Evolutionary conservation across 2,113 vertebrate species (phyloP), one percentile per base, ranked within the genome.

Genomic region (Charina bottae): DNA sequence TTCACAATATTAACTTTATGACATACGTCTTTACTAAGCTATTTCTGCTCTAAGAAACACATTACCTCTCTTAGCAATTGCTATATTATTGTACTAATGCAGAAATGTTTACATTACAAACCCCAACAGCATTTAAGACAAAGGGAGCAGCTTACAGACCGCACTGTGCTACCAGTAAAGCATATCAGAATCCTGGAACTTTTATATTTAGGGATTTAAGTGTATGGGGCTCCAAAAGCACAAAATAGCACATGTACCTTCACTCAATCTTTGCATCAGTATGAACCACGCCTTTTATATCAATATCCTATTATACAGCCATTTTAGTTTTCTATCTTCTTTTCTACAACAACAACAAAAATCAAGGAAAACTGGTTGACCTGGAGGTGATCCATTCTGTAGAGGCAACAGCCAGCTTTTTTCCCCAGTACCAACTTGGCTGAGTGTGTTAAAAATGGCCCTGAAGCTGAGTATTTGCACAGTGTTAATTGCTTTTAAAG

Each of bases 1-100:
- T n/a, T n/a, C 28, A 54, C 83, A 94, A 4, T 42, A 90, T 90
- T 89, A 72, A 17, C 86, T 90, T 89, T 92, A 85, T 92, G 90
- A 15, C 64, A 89, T 4, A 26, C 58, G 64, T 54, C 88, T 59
- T n/a, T 89, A 53, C 37, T 33, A 64, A 49, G 9, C 12, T 64
- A 13, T 23, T 37, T 89, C 23, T 56, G 19, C 64, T 23, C 24
- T 53, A 89, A 89, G 10, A 3, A 55, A 78, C 12, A 6, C 72
- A 64, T 49, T 28, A 46, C 7, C 26, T 78, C 46, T 37, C 86
- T 26, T n/a, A 49, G 53, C 7, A 46, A 33, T 83, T 19, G 78
- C 37, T 8, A 7, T 42, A 42, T 46, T 83, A 37, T 37, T 83
- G 42, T 37, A 83, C 37, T 59, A 23, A 58, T 56, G 85, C 54